phyloP scores from a whole-genome alignment of 2,888 invertebrate species.

The Iselma pallidipennis region DNA sequence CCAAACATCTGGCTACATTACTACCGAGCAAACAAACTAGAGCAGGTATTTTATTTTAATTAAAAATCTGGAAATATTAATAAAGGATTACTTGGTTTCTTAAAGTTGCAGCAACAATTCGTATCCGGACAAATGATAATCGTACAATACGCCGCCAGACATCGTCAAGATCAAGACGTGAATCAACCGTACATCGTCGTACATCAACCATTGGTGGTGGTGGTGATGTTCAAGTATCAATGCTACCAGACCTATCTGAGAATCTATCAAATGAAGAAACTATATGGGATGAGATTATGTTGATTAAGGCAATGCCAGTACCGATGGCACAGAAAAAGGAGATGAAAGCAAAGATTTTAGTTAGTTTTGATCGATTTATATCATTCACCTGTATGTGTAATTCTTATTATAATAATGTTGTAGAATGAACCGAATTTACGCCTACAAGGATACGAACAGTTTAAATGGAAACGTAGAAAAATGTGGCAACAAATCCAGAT shows the following conservation, averaged over 20 bases:
- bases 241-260: constrained; percentile 83
- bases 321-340: constrained; percentile 82
- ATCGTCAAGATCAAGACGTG: constrained; percentile 58
- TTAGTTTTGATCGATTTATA: constrained; percentile 47
- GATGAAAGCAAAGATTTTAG: constrained; percentile 77
- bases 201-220: constrained; percentile 58
- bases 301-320: constrained; percentile 82
- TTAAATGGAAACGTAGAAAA: constrained; percentile 79
- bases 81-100: not conserved
- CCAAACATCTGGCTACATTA: constrained; percentile 74
- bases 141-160: constrained; percentile 67
- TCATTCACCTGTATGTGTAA: not conserved
- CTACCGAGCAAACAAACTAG: constrained; percentile 81
- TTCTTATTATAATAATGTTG: constrained; percentile 36
- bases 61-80: not conserved
- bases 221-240: constrained; percentile 73
- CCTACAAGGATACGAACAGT: constrained; percentile 78
- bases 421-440: constrained; percentile 82
- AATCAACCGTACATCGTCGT: constrained; percentile 59
- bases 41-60: constrained; percentile 60
- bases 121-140: constrained; percentile 65
- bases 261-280: constrained; percentile 80
- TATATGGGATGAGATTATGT: constrained; percentile 85
- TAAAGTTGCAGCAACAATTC: constrained; percentile 67
- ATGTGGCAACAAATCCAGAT: constrained; percentile 70